Evolutionary conservation across 23 tunicate species (phyloP), one percentile per base, ranked within the genome.

Genomic region (Botrylloides violaceus): DNA sequence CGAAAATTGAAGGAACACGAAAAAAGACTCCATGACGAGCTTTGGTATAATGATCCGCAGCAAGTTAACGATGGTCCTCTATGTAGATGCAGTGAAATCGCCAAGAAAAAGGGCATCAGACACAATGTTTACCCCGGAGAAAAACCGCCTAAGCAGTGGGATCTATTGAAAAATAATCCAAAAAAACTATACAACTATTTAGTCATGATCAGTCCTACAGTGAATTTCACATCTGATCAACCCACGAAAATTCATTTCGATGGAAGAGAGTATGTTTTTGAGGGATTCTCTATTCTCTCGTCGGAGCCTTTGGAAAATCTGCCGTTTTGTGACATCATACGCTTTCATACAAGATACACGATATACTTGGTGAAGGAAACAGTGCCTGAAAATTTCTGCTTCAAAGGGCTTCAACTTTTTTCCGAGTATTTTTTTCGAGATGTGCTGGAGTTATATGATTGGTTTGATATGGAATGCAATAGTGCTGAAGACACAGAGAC

Each of bases 41-140:
- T 95, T 38, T 95, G 99, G 99, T 83, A 92, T 77, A 92, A 92
- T 62, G 98, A 92, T 30, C 88, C 87, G 15, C 75, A 53, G 3
- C 91, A 84, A 56, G 92, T 91, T 1, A 95, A 95, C 50, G 99
- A 95, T 65, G 99, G 99, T 3, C 95, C 86, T 0, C 74, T 95
- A 2, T 95, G 99, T 58, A 70, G 74, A 20, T 95, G 99, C 43
- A 70, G 70, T 38, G 56, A 56, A 70, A 63, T 59, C 6, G 75
- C 85, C 4, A 61, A 80, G 37, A 12, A 34, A 20, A 76, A 72
- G 34, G 99, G 99, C 23, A 95, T 95, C 70, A 88, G 89, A 12
- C 99, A 95, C 43, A 76, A 78, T 29, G 60, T 95, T 2, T 95
- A 95, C 53, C 99, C 99, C 9, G 92, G 92, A n/a, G 99, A 95